These are phyloP conservation scores for Azemiops feae DNA, from an alignment of 2,113 vertebrate species.

Conservation along the genomic window DNA sequence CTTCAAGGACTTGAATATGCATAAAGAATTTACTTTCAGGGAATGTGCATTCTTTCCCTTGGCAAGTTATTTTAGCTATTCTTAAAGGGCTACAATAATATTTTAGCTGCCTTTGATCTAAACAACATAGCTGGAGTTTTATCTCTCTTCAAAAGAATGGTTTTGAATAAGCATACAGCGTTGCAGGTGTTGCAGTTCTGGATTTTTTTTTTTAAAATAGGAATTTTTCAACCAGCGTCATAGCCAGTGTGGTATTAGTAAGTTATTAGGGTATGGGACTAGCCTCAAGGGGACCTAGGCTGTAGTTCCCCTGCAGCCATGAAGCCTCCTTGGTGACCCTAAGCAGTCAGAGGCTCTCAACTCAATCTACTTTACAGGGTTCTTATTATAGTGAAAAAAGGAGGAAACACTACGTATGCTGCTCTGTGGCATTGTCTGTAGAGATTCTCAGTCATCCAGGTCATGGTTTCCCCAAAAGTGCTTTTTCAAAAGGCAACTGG, in stretches of 20 bases:
- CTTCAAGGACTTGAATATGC: neutral
- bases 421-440: neutral
- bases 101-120: neutral
- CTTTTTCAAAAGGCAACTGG: neutral
- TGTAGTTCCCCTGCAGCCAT: neutral
- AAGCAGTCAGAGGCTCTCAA: neutral
- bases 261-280: neutral
- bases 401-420: neutral
- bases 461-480: neutral
- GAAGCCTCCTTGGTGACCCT: neutral
- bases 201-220: neutral
- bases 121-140: neutral
- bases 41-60: neutral
- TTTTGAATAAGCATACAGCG: neutral
- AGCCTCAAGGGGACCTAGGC: neutral
- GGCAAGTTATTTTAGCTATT: neutral
- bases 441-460: neutral
- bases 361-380: neutral
- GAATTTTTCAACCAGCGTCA: neutral
- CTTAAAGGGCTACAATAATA: neutral
- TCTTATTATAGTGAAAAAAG: neutral
- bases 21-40: neutral
- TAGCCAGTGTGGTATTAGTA: neutral
- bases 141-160: neutral
- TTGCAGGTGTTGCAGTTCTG: neutral